Conservation (phyloP, 2,113 vertebrate genomes). For the Paramormyrops kingsleyae region DNA sequence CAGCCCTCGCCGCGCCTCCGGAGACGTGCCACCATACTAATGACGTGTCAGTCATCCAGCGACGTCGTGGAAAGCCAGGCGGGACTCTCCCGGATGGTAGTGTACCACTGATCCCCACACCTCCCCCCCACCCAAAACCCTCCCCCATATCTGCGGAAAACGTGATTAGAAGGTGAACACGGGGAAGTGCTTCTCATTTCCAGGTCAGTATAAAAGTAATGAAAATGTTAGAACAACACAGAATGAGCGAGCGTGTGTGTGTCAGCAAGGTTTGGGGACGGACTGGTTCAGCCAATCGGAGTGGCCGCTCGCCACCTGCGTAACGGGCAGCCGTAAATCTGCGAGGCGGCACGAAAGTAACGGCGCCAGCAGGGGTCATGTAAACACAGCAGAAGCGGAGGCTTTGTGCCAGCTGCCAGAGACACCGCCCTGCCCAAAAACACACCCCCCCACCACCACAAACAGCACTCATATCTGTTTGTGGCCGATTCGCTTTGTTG, state of each 20-base stretch:
- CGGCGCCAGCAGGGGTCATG: conserved; percentile 15
- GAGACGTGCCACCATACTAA: not conserved
- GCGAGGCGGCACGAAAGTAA: no score
- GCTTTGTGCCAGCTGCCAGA: not conserved
- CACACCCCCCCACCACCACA: not conserved
- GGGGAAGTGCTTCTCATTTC: not conserved
- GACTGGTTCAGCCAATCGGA: not conserved
- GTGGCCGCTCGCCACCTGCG: not conserved
- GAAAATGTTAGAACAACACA: no score
- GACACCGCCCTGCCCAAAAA: not conserved
- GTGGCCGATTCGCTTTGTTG: not conserved
- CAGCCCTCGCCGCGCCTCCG: not conserved
- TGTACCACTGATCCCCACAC: not conserved
- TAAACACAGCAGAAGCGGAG: not conserved
- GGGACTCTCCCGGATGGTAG: not conserved
- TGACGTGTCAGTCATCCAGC: conserved; percentile 10
- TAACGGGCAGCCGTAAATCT: no score
- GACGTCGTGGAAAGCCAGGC: not conserved
- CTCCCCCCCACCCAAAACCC: not conserved
- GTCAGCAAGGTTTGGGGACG: not conserved
- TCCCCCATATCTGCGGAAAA: not conserved
- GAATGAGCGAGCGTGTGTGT: not conserved
- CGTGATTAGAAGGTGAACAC: not conserved
- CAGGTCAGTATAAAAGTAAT: not conserved
- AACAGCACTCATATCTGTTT: not conserved